Percentiles rank a stretch among this genome's conserved stretches.
Evolutionary conservation across 2,113 vertebrate species (phyloP).

Genomic region (Tautogolabrus adspersus): DNA sequence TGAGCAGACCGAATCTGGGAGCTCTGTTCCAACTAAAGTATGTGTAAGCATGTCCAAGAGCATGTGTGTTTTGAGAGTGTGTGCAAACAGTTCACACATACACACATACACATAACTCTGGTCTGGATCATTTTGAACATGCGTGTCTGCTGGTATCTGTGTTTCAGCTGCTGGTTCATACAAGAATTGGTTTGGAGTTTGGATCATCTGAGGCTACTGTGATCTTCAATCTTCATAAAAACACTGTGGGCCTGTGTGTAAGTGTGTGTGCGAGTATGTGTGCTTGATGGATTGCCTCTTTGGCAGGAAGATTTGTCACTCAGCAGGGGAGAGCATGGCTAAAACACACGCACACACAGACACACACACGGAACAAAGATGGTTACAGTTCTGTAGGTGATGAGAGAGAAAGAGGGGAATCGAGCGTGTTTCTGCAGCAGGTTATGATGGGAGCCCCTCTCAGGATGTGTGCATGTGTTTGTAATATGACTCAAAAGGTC

Average conservation of each 20-base stretch:
- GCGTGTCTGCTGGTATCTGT: constrained; percentile 52
- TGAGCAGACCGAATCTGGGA: constrained; percentile 58
- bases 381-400: constrained; percentile 45
- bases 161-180: constrained; percentile 28
- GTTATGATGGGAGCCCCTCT: constrained; percentile 25
- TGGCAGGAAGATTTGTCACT: constrained; percentile 75
- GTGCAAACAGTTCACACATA: constrained; percentile 5
- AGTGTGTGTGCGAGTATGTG: constrained; percentile 21
- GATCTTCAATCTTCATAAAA: constrained; percentile 57
- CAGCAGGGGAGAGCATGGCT: constrained; percentile 57
- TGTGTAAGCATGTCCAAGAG: constrained; percentile 17
- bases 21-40: constrained; percentile 48
- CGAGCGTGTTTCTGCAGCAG: constrained; percentile 20
- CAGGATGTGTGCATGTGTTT: constrained; percentile 16
- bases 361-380: constrained; percentile 38
- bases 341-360: constrained; percentile 53
- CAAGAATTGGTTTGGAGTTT: constrained; percentile 33
- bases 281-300: constrained; percentile 63
- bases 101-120: neutral
- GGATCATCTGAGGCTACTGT: constrained; percentile 53
- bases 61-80: neutral
- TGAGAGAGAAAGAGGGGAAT: neutral
- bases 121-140: constrained; percentile 58
- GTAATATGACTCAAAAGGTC: constrained; percentile 20
- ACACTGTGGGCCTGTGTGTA: neutral